Evolutionary conservation across 2,113 vertebrate genomes (phyloP).

Genomic region (Nettapus auritus): DNA sequence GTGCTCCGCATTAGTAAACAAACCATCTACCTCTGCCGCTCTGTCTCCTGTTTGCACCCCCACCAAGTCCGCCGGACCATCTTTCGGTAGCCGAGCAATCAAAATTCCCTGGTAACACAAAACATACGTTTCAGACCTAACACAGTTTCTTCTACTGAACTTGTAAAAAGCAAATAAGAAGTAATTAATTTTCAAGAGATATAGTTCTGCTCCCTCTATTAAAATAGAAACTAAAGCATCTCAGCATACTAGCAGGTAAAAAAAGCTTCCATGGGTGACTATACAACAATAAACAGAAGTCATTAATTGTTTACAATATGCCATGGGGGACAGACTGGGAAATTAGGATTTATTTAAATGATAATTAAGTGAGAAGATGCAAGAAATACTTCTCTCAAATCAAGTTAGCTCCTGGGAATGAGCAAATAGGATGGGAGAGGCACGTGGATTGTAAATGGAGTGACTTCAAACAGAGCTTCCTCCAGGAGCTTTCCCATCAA

Average conservation of each 20-base stretch:
- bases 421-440: neutral
- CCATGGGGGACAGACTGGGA: neutral
- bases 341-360: slow-evolving; percentile 22
- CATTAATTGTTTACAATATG: neutral
- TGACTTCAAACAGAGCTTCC: neutral
- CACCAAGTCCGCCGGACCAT: slow-evolving; percentile 77
- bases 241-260: neutral
- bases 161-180: neutral
- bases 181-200: slow-evolving; percentile 41
- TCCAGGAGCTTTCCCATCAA: neutral
- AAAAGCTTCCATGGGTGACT: neutral
- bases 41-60: slow-evolving; percentile 76
- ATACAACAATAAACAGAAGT: neutral
- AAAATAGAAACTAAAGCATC: neutral
- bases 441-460: neutral
- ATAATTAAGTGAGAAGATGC: neutral
- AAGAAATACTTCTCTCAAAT: slow-evolving; percentile 4
- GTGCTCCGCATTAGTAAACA: neutral
- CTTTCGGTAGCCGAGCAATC: slow-evolving; percentile 77
- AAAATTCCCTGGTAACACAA: slow-evolving; percentile 74
- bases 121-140: slow-evolving; percentile 17
- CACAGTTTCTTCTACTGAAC: neutral
- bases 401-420: neutral
- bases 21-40: slow-evolving; percentile 74
- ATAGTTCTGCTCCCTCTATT: slow-evolving; percentile 4